Evolutionary conservation across 1,140 invertebrate species (phyloP), one percentile per base, ranked within the genome.

Genomic region (Zeugodacus cucurbitae): DNA sequence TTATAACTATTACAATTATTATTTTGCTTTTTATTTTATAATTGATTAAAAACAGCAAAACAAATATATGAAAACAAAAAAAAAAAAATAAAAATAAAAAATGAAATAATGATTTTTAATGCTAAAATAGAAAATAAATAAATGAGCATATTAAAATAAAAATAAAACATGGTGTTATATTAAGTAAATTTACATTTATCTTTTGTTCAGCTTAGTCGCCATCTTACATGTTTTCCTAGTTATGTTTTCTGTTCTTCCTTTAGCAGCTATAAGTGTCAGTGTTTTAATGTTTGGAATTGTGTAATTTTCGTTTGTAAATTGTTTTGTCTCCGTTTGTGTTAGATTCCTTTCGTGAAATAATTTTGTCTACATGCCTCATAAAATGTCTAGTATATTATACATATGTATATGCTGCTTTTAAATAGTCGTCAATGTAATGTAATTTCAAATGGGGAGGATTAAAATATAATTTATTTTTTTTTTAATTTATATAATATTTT

Each of bases 41-140:
- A 82, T 48, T 82, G 14, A 82, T 48, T 54, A 82, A n/a, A 82
- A 82, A 82, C 74, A 82, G 26, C 37, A 82, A 82, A 82, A 82
- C 70, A 48, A 48, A 82, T 82, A 54, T 82, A 10, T 48, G 20
- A 48, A 82, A 82, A 26, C 2, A 37, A 54, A 48, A 48, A 78
- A 37, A 54, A 82, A 48, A 54, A 48, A 26, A 41, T 22, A 34
- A 67, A 67, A 74, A 74, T 74, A 22, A 82, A 82, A 82, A 74
- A 74, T 74, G 37, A 82, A 82, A 82, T 82, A 41, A 82, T 78
- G 41, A 37, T 82, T 82, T 82, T 82, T 82, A 82, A 41, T 82
- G 74, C 37, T 82, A 82, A 82, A 82, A 82, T 82, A 82, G 11
- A 82, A 82, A 82, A 82, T 82, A 82, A 82, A 82, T 82, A 82